Percentiles rank a stretch among this genome's conserved stretches.
These are phyloP conservation scores for Lordiphosa stackelbergi DNA, from an alignment of 1,140 invertebrate species.

Conservation along the genomic window DNA sequence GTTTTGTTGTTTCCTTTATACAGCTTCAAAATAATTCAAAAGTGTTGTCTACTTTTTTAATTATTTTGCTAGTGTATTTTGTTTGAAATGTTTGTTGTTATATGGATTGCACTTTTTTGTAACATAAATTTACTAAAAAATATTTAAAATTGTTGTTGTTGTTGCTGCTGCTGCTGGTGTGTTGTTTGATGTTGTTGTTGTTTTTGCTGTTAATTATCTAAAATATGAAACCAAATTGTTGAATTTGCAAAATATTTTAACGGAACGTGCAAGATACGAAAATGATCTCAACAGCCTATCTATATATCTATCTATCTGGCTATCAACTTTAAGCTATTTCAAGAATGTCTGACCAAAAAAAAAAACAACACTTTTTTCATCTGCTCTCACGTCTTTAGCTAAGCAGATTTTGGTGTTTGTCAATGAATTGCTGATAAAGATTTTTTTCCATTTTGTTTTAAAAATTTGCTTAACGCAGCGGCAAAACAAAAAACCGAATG, in stretches of 20 bases:
- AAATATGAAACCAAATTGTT: slow-evolving; percentile 31
- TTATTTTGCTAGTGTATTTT: slow-evolving; percentile 50
- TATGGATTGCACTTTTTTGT: slow-evolving; percentile 66
- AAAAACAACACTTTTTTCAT: too few species aligned
- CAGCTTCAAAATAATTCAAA: slow-evolving; percentile 69
- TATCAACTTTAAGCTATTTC: slow-evolving; percentile 40
- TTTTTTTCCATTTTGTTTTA: slow-evolving; percentile 5
- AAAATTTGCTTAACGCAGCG: too few species aligned
- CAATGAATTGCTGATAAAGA: slow-evolving; percentile 7
- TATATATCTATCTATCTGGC: slow-evolving; percentile 20
- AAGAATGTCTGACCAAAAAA: slow-evolving; percentile 16
- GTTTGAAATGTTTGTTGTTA: slow-evolving; percentile 37
- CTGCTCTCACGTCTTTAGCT: too few species aligned
- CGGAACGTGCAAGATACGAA: slow-evolving; percentile 39
- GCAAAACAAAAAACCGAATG: too few species aligned
- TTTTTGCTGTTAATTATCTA: slow-evolving; percentile 60
- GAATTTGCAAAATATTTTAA: slow-evolving; percentile 2
- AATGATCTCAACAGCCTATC: slow-evolving; percentile 18
- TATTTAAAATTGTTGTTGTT: slow-evolving; percentile 53
- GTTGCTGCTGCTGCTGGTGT: slow-evolving; percentile 22
- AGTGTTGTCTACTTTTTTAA: slow-evolving; percentile 72
- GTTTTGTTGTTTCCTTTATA: slow-evolving; percentile 26
- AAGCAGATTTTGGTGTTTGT: too few species aligned
- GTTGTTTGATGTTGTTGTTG: slow-evolving; percentile 36
- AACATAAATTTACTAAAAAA: slow-evolving; percentile 74